Percentiles rank a stretch among this genome's conserved stretches.
Conservation (phyloP, 2,797 vertebrate genomes). For the Semaprochilodus insignis region DNA sequence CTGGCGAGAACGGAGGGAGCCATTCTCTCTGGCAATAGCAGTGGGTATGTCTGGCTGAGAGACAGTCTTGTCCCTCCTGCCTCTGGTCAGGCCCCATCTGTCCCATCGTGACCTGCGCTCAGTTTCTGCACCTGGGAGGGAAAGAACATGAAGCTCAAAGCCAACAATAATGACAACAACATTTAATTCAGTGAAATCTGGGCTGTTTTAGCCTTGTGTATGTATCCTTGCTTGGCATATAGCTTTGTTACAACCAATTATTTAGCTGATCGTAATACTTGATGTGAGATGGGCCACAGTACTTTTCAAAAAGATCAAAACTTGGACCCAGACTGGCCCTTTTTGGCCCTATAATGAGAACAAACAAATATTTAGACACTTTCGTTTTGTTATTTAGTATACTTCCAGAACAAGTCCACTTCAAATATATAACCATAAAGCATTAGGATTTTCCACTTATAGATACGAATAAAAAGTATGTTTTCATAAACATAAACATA, state of each 20-base stretch:
- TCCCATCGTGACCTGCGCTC: slow-evolving; percentile 90
- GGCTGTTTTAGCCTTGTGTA: background rate
- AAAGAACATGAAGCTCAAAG: slow-evolving; percentile 11
- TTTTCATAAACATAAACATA: too few relatives aligned
- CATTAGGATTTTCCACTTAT: too few relatives aligned
- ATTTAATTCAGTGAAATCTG: background rate
- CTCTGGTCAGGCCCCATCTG: slow-evolving; percentile 90
- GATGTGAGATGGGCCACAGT: too few relatives aligned
- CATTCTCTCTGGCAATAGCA: slow-evolving; percentile 86
- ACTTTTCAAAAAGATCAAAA: too few relatives aligned
- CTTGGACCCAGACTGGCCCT: too few relatives aligned
- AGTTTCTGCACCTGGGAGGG: slow-evolving; percentile 67
- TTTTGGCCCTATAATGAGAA: too few relatives aligned
- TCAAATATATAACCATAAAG: too few relatives aligned
- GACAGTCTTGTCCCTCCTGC: slow-evolving; percentile 86
- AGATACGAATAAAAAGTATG: too few relatives aligned
- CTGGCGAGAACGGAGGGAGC: slow-evolving; percentile 75
- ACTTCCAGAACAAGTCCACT: too few relatives aligned
- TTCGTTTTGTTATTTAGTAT: too few relatives aligned
- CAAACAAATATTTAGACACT: too few relatives aligned
- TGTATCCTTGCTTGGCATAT: too few relatives aligned
- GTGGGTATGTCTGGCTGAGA: slow-evolving; percentile 92
- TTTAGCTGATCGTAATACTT: background rate
- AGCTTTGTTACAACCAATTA: background rate
- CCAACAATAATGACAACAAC: slow-evolving; percentile 14